Evolutionary conservation across 2,888 invertebrate genomes (phyloP), one percentile per base, ranked within the genome.

Genomic region (Polia nebulosa): DNA sequence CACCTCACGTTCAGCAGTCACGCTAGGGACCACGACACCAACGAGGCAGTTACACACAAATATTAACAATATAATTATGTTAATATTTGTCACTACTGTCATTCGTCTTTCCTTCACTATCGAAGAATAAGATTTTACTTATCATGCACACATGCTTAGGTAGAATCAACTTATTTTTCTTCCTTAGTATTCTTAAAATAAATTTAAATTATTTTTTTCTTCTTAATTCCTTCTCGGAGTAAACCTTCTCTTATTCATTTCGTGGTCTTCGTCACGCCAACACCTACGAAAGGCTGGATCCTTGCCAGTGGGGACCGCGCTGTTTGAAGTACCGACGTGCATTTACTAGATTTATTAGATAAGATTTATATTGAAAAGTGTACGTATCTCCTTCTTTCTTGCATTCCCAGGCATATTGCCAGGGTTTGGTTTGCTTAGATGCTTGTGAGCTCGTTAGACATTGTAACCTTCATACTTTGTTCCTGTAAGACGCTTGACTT

Each of bases 331-430:
- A 80, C 82, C 83, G 84, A 87, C 89, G 85, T 87, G 87, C 87
- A 89, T 90, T 87, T 87, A 87, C 85, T 84, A 80, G 83, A 89
- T 90, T 88, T 90, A 89, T 90, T 89, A 87, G 83, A 77, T 86
- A 84, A 86, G 84, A 81, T 82, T 88, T 88, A 87, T 87, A 88
- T 87, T 87, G 84, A 85, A 82, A 84, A 76, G 76, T 81, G 68
- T 72, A 67, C 69, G 56, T 60, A 68, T 76, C 60, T 67, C 78
- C 72, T 34, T 61, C 66, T 59, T 74, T 69, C 56, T 60, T 49
- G 52, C 53, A 68, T 77, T 64, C 27, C 13, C 63, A 80, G 72
- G 72, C 68, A 69, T 76, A 68, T 68, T 76, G 76, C 62, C 68
- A 74, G 61, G 15, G 22, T 47, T 62, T 17, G 27, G 68, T 78